Base-by-base conservation (phyloP, 1,140 invertebrate genomes). In the Leptinotarsa defecta region DNA sequence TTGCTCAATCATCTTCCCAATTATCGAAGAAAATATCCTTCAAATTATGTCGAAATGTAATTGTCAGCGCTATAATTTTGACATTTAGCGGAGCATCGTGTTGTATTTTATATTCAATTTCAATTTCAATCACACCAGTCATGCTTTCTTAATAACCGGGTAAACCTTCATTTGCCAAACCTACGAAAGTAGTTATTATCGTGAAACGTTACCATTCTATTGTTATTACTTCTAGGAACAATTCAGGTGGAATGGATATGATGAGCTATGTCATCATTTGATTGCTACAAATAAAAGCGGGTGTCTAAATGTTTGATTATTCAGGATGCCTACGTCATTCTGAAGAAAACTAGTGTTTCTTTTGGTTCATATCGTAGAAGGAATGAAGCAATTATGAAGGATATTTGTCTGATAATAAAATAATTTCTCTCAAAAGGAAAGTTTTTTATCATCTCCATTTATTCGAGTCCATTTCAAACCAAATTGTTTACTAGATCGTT, bases 21-120 rank as follows among this genome's bases (percentile, higher is more conserved):
- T 57, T 19, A 57, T 19, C 52, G n/a, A 57, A 57, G 52, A 57
- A 57, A 57, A 57, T 57, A 57, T 17, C 52, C n/a, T 57, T 19
- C 52, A 57, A 43, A 27, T 34, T 48, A 49, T 69, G 48, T 69
- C 48, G 27, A 43, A 20, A 69, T 8, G 34, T 34, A 57, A 57
- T 57, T 57, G 52, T 57, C 52, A 57, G 52, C n/a, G 52, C 15
- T 57, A 57, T 57, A n/a, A 71, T 74, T 76, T 76, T 74, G 75
- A 76, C 75, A 76, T 76, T 76, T 76, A 76, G 67, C 72, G 65
- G 71, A 76, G 74, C 74, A 76, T 76, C 74, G 67, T 49, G 68
- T 72, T 67, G 65, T 72, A 64, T 76, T 68, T 43, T 43, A 61
- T 67, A 72, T 65, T 71, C 70, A 76, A 71, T 76, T 76, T 74